phyloP scores from a whole-genome alignment of 2,113 vertebrate genomes.

The Spizaetus ornatus region DNA sequence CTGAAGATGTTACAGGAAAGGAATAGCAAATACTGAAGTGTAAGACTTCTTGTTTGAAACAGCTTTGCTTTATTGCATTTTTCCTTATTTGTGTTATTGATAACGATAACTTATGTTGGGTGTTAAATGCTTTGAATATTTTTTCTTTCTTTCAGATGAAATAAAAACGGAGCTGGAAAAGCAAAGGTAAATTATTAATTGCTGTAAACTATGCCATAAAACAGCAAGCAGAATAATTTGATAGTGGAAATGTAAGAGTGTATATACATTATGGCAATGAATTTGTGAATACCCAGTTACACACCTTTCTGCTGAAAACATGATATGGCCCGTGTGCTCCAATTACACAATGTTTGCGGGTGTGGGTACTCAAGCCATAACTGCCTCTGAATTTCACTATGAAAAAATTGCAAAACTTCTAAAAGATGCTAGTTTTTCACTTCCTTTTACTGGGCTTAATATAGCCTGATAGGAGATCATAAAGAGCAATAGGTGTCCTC shows the following conservation, averaged over 20 bases:
- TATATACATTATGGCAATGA: background rate
- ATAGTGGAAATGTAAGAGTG: background rate
- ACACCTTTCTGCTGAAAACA: background rate
- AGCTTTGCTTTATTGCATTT: background rate
- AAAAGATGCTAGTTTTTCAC: background rate
- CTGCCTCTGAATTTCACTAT: slow-evolving; percentile 24
- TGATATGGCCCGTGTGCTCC: background rate
- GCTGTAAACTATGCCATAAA: background rate
- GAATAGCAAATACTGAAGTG: background rate
- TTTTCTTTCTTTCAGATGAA: slow-evolving; percentile 80
- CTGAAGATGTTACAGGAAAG: background rate
- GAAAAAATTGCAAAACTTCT: background rate
- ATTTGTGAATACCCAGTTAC: background rate
- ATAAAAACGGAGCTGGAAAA: slow-evolving; percentile 90
- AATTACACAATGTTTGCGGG: background rate
- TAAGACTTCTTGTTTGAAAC: background rate
- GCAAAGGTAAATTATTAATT: slow-evolving; percentile 79
- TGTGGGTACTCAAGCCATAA: background rate
- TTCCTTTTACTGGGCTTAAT: background rate
- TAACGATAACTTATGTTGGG: background rate
- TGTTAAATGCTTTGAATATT: background rate
- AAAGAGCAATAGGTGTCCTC: background rate
- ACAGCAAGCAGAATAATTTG: background rate
- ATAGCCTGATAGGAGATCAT: background rate
- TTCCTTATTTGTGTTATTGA: background rate